phyloP scores from a whole-genome alignment of 1,140 invertebrate genomes.

The Heliconius hermathena region DNA sequence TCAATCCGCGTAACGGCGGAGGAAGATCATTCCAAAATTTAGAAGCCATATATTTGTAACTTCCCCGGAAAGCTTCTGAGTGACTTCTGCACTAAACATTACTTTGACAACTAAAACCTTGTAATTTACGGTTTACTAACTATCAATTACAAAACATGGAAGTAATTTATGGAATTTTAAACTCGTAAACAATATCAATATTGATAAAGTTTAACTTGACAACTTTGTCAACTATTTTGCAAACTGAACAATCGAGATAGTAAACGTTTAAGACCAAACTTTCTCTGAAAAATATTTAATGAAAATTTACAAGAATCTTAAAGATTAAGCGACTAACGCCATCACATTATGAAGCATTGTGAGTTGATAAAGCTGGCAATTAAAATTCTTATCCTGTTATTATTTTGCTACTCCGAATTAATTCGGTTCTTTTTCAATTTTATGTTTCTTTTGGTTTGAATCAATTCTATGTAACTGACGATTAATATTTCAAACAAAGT shows the following conservation, averaged over 20 bases:
- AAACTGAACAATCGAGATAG: not conserved
- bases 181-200: not conserved
- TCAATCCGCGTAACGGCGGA: too few relatives aligned
- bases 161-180: constrained; percentile 4
- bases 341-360: constrained; percentile 47
- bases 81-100: too few relatives aligned
- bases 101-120: too few relatives aligned
- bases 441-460: not conserved
- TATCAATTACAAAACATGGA: not conserved
- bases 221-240: not conserved
- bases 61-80: too few relatives aligned
- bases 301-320: constrained; percentile 13
- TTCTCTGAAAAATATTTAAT: not conserved
- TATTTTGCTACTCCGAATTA: constrained; percentile 46
- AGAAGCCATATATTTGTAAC: too few relatives aligned
- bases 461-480: not conserved
- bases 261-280: not conserved
- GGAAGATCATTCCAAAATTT: too few relatives aligned
- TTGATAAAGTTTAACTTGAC: not conserved
- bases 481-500: not conserved
- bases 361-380: constrained; percentile 57
- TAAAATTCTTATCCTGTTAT: constrained; percentile 64
- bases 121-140: not conserved
- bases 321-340: constrained; percentile 53
- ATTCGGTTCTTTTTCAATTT: not conserved